Percentiles rank a stretch among this genome's conserved stretches.
Evolutionary conservation across 2,797 vertebrate genomes (phyloP).

Genomic region (Holocentrus rufus): DNA sequence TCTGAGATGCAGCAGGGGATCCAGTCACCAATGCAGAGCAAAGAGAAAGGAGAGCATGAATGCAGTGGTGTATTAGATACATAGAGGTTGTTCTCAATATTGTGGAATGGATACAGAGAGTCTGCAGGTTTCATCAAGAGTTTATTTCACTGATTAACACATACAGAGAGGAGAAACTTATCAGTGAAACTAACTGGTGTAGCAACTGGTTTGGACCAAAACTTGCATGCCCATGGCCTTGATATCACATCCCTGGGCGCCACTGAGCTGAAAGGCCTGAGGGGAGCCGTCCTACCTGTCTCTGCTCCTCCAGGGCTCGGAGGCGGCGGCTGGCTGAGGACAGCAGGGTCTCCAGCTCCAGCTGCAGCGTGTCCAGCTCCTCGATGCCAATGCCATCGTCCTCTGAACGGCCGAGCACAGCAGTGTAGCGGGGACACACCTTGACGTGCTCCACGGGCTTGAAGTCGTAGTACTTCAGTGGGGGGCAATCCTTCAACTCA

Average conservation of each 20-base stretch:
- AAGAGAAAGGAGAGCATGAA: background rate
- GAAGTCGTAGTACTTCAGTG: slow-evolving; percentile 97
- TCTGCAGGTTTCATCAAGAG: no score
- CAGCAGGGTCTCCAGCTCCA: slow-evolving; percentile 95
- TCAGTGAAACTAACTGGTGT: no score
- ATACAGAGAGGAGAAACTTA: no score
- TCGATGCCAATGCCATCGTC: slow-evolving; percentile 98
- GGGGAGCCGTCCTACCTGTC: slow-evolving; percentile 84
- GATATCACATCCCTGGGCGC: background rate
- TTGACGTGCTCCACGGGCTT: slow-evolving; percentile 97
- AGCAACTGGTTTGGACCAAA: no score
- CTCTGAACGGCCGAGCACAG: slow-evolving; percentile 94
- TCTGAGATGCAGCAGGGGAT: slow-evolving; percentile 81
- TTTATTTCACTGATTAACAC: no score
- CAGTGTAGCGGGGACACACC: slow-evolving; percentile 95
- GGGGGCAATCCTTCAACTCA: slow-evolving; percentile 96
- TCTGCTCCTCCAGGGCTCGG: slow-evolving; percentile 94
- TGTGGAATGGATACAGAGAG: no score
- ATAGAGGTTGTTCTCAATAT: background rate
- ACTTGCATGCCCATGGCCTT: no score
- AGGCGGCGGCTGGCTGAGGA: slow-evolving; percentile 95
- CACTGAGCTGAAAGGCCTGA: background rate
- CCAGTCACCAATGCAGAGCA: background rate
- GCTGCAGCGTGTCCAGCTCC: slow-evolving; percentile 96
- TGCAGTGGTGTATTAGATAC: background rate